phyloP scores from a whole-genome alignment of 2,797 vertebrate genomes.

The Poecilia gillii region DNA sequence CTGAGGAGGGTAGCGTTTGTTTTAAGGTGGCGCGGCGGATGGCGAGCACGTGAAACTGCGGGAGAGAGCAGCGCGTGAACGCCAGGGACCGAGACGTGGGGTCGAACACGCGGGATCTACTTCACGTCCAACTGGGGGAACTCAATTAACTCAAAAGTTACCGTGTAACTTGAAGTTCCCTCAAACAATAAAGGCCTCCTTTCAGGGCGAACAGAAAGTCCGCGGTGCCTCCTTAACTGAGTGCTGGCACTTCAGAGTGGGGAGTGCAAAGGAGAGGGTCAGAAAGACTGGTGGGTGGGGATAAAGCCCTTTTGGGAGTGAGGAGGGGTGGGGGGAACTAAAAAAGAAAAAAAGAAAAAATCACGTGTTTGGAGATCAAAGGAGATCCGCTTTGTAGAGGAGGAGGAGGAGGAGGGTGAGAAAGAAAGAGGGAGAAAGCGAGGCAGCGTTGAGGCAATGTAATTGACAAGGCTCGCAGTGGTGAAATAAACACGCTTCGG shows the following conservation, averaged over 20 bases:
- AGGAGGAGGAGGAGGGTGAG: slow-evolving; percentile 62
- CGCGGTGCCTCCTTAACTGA: slow-evolving; percentile 80
- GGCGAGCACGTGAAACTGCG: slow-evolving; percentile 7
- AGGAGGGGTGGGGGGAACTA: neutral
- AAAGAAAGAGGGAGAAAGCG: slow-evolving; percentile 43
- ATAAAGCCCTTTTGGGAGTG: slow-evolving; percentile 77
- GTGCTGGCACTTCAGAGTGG: slow-evolving; percentile 71
- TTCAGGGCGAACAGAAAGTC: neutral
- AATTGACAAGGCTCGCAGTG: slow-evolving; percentile 75
- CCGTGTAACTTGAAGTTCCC: neutral
- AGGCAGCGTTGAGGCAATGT: slow-evolving; percentile 67
- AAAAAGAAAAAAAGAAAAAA: slow-evolving; percentile 56
- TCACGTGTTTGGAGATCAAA: slow-evolving; percentile 88
- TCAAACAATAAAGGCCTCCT: slow-evolving; percentile 6
- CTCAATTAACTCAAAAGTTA: neutral
- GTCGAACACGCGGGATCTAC: neutral
- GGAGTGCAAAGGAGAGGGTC: slow-evolving; percentile 77
- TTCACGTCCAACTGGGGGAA: neutral
- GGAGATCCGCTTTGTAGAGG: slow-evolving; percentile 83
- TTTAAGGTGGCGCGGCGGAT: slow-evolving; percentile 76
- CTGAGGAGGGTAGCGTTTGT: slow-evolving; percentile 66
- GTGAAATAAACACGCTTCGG: slow-evolving; percentile 81
- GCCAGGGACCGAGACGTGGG: neutral
- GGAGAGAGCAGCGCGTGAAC: neutral
- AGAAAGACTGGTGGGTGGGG: slow-evolving; percentile 82